phyloP scores from a whole-genome alignment of 2,888 invertebrate genomes.

The Plebejus argus region DNA sequence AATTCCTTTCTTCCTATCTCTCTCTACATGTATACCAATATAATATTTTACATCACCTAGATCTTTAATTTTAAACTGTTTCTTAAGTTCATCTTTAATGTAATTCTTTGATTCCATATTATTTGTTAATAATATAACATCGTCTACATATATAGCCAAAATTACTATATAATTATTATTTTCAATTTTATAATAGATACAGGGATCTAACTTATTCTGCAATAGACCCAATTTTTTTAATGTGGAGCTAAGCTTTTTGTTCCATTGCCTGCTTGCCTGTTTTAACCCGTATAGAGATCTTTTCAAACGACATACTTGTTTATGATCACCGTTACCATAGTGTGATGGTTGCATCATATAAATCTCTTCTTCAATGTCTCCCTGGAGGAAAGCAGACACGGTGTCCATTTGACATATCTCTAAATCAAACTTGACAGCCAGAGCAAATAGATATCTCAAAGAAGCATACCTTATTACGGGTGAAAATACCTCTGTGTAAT shows the following conservation, averaged over 20 bases:
- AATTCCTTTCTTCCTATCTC: neutral
- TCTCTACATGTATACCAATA: neutral
- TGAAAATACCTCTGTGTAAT: neutral
- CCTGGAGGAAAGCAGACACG: constrained; percentile 41
- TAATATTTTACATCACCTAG: neutral
- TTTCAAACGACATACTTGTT: constrained; percentile 39
- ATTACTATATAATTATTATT: constrained; percentile 10
- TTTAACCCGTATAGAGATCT: constrained; percentile 10
- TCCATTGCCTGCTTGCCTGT: constrained; percentile 22
- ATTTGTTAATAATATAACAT: constrained; percentile 31
- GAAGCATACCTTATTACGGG: constrained; percentile 43
- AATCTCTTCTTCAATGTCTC: constrained; percentile 42
- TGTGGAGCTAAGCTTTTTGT: neutral
- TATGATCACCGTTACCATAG: constrained; percentile 33
- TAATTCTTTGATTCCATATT: constrained; percentile 13
- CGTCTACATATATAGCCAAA: constrained; percentile 34
- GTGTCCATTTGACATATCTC: constrained; percentile 42
- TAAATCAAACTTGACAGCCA: constrained; percentile 36
- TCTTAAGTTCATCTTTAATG: neutral
- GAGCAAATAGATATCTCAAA: constrained; percentile 37
- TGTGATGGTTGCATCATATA: constrained; percentile 38
- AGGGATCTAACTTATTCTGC: too few species aligned
- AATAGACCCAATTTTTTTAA: too few species aligned
- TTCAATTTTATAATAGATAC: neutral
- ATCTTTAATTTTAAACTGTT: neutral